A percentile compares a stretch with the other conserved stretches of the same genome.
These are phyloP conservation scores for Anagrus nilaparvatae DNA, from an alignment of 1,140 invertebrate species.

Conservation along the genomic window DNA sequence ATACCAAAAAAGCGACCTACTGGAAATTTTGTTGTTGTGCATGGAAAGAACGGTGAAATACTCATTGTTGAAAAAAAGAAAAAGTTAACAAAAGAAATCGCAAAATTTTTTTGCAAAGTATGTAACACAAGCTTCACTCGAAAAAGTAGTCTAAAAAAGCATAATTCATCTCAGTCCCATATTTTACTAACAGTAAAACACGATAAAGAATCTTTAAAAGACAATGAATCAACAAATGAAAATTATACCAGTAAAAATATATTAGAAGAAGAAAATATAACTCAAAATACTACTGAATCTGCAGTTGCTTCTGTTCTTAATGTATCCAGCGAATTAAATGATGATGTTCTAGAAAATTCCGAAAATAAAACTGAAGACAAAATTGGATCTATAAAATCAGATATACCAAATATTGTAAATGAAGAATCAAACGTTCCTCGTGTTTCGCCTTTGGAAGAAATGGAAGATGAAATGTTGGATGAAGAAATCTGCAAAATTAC, in stretches of 20 bases:
- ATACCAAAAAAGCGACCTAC: constrained; percentile 26
- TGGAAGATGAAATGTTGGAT: constrained; percentile 36
- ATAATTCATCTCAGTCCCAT: constrained; percentile 37
- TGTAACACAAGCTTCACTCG: constrained; percentile 38
- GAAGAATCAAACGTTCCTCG: constrained; percentile 2
- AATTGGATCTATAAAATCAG: neutral
- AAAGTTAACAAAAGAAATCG: constrained; percentile 37
- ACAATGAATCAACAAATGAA: constrained; percentile 4
- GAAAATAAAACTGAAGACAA: neutral
- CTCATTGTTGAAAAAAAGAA: constrained; percentile 38
- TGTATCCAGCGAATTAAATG: too few relatives aligned
- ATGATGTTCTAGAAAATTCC: neutral
- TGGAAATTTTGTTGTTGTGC: constrained; percentile 35
- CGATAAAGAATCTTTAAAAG: constrained; percentile 1
- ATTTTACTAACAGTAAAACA: constrained; percentile 24
- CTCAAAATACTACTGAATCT: too few relatives aligned
- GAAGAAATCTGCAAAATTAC: constrained; percentile 42
- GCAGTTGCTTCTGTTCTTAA: too few relatives aligned
- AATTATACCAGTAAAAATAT: neutral
- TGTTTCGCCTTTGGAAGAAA: constrained; percentile 17
- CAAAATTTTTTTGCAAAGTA: constrained; percentile 36
- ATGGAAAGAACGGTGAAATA: constrained; percentile 36
- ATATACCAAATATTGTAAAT: neutral
- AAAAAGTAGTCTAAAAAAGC: constrained; percentile 39
- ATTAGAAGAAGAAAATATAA: constrained; percentile 2